Conservation (phyloP, 1,140 invertebrate genomes). For the Leptinotarsa lineolata region DNA sequence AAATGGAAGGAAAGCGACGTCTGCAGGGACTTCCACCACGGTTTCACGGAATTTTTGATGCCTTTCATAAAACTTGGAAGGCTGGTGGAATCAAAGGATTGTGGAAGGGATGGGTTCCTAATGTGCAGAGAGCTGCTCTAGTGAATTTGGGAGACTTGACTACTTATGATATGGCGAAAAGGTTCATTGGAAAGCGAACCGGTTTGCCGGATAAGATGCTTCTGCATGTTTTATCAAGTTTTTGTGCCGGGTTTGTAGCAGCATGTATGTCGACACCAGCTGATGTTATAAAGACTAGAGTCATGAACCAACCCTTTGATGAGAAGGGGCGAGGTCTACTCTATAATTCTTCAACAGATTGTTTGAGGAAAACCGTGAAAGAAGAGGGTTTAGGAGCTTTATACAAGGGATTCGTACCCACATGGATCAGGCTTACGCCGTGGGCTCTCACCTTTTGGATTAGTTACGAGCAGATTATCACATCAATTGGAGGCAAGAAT, state of each 20-base stretch:
- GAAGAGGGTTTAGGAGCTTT: conserved; percentile 88
- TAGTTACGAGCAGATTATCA: conserved; percentile 81
- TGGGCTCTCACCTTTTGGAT: conserved; percentile 97
- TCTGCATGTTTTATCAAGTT: conserved; percentile 80
- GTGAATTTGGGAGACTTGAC: conserved; percentile 83
- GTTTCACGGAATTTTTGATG: conserved; percentile 75
- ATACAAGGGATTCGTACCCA: conserved; percentile 95
- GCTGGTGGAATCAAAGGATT: conserved; percentile 79
- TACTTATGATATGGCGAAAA: conserved; percentile 89
- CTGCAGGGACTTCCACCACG: conserved; percentile 79
- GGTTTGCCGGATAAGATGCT: conserved; percentile 75
- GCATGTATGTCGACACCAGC: conserved; percentile 87
- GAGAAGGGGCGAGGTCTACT: conserved; percentile 73
- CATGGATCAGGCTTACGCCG: conserved; percentile 93
- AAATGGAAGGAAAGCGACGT: conserved; percentile 83
- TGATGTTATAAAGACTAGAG: conserved; percentile 88
- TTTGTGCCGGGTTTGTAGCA: conserved; percentile 82
- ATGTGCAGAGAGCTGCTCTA: conserved; percentile 83
- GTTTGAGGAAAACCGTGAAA: conserved; percentile 84
- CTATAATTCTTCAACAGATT: conserved; percentile 85
- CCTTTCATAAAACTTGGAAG: conserved; percentile 73
- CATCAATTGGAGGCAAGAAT: conserved; percentile 55
- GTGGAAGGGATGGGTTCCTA: conserved; percentile 85
- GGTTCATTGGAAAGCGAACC: conserved; percentile 75
- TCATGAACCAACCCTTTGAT: conserved; percentile 93